Percentiles rank a stretch among this genome's conserved stretches.
Conservation (phyloP, 2,797 vertebrate genomes). For the Tiaroga cobitis region DNA sequence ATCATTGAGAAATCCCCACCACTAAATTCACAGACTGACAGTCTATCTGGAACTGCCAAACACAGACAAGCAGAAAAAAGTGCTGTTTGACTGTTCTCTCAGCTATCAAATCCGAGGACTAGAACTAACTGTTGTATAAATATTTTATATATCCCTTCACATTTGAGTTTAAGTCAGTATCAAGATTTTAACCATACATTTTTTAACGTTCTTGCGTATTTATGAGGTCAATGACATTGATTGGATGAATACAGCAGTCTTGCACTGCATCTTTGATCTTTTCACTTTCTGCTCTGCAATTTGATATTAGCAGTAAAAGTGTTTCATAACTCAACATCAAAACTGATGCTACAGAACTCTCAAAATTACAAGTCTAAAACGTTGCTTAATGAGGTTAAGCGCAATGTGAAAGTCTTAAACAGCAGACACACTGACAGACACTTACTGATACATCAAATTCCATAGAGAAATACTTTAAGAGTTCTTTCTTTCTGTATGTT, state of each 20-base stretch:
- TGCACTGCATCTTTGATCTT: not conserved
- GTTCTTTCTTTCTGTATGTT: not conserved
- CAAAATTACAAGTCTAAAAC: not conserved
- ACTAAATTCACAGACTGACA: not conserved
- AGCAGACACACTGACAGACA: not conserved
- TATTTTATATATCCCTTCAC: not conserved
- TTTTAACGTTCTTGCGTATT: not conserved
- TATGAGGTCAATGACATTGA: not conserved
- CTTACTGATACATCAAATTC: not conserved
- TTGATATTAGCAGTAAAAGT: not conserved
- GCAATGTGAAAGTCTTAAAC: not conserved
- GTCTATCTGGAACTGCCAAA: not conserved
- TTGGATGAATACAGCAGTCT: not conserved
- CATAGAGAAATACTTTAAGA: not conserved
- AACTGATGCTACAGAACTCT: not conserved
- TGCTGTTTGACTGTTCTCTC: not conserved
- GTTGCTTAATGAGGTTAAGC: not conserved
- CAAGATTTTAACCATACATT: not conserved
- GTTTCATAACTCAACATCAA: not conserved
- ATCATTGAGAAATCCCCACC: not conserved
- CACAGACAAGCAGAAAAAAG: too few species aligned
- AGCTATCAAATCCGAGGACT: not conserved
- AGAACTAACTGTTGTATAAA: constrained; percentile 7
- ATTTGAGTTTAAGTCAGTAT: not conserved
- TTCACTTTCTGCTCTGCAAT: not conserved